A percentile compares a stretch with the other conserved stretches of the same genome.
Evolutionary conservation across 2,113 vertebrate genomes (phyloP).

Genomic region (Cnemophilus loriae): DNA sequence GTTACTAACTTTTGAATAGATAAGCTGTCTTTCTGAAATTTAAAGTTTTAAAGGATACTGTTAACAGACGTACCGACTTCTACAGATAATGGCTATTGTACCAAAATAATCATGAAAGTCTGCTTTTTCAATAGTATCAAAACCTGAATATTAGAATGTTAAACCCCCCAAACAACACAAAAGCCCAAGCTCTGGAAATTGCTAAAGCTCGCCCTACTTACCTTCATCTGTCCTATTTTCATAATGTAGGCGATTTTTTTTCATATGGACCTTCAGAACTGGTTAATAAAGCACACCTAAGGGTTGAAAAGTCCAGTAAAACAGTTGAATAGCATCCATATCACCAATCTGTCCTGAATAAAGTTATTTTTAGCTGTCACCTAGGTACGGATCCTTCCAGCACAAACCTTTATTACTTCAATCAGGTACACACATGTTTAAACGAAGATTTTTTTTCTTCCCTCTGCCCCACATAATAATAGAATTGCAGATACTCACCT

Average conservation of each 20-base stretch:
- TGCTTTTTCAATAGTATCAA: neutral
- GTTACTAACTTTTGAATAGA: neutral
- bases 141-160: neutral
- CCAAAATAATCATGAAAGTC: neutral
- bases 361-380: neutral
- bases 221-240: neutral
- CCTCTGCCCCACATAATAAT: neutral
- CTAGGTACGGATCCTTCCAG: neutral
- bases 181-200: neutral
- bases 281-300: neutral
- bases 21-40: rapidly evolving
- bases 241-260: neutral
- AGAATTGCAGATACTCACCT: neutral
- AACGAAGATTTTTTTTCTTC: neutral
- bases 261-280: neutral
- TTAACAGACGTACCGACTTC: neutral
- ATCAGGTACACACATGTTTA: neutral
- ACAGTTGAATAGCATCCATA: neutral
- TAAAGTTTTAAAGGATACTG: neutral
- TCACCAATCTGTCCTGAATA: neutral
- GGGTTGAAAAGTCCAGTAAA: neutral
- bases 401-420: neutral
- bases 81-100: neutral
- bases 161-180: neutral
- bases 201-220: neutral